Percentiles rank a stretch among this genome's conserved stretches.
Evolutionary conservation across 2,888 invertebrate species (phyloP).

Genomic region (Periphyllus acericola): DNA sequence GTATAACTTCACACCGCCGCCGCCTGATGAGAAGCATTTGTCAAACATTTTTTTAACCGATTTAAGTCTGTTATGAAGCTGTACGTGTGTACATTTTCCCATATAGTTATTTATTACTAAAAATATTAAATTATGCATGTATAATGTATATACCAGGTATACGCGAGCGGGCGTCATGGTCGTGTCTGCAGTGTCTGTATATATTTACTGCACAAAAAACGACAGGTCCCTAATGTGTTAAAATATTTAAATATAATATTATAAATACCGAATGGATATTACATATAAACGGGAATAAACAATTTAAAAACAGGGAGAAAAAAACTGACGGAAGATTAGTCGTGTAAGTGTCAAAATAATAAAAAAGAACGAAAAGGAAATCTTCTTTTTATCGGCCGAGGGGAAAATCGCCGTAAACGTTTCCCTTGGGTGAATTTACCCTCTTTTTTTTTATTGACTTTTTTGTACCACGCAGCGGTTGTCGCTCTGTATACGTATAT

Average conservation of each 20-base stretch:
- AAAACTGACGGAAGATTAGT: constrained; percentile 41
- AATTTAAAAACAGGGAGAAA: constrained; percentile 31
- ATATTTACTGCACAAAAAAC: neutral
- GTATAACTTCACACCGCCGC: neutral
- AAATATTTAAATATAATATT: neutral
- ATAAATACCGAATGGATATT: neutral
- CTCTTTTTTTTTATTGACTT: constrained; percentile 61
- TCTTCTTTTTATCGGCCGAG: constrained; percentile 58
- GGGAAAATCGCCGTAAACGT: constrained; percentile 60
- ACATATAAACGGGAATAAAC: neutral
- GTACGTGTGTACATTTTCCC: neutral
- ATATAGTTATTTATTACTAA: no score
- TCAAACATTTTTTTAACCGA: constrained; percentile 31
- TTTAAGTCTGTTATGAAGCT: neutral
- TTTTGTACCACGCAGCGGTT: constrained; percentile 38
- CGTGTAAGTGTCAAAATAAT: constrained; percentile 60
- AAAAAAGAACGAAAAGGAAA: constrained; percentile 34
- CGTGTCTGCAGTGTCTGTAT: no score
- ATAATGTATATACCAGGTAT: no score
- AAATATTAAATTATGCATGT: no score
- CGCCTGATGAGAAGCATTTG: constrained; percentile 53
- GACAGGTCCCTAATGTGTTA: neutral
- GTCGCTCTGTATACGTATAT: constrained; percentile 27
- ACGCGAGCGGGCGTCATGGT: no score
- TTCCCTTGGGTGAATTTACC: constrained; percentile 59